Evolutionary conservation across 2,888 invertebrate genomes (phyloP), one percentile per base, ranked within the genome.

Genomic region (Notodonta dromedarius): DNA sequence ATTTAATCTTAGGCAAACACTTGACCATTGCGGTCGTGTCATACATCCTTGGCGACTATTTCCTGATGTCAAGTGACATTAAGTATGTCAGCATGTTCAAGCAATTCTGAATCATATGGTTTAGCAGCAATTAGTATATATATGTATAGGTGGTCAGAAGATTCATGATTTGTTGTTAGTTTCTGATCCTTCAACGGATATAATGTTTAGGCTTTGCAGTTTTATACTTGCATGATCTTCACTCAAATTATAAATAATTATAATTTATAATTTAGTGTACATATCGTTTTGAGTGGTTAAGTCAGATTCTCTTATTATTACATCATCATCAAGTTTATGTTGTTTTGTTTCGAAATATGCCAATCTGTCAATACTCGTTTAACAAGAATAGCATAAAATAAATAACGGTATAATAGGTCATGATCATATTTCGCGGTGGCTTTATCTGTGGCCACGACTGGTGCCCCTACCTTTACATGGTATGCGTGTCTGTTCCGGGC

Each of bases 401-500:
- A 50, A 50, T 50, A 50, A 50, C 16, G 16, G 12, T 16, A 14
- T 50, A 50, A 50, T 50, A 50, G 50, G 50, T 50, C 50, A 50
- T 16, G 50, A 16, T 16, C 50, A 50, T 16, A 16, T 50, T 50
- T 50, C 50, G 50, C 50, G 50, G 50, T 50, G 11, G 8, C 9
- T 50, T 50, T 50, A 50, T 50, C 16, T 50, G 50, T 16, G 50
- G 53, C 24, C 7, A 56, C 60, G 60, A 79, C 77, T 65, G 74
- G 74, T 70, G 77, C 76, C 73, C 69, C 73, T 74, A 77, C 74
- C 74, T 74, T 82, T 77, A 70, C 65, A 70, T 70, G 84, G 85
- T 75, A 88, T 85, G 82, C 73, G 54, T 62, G 72, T 71, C 68
- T 81, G 82, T 86, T 86, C 88, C 87, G 86, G 82, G 65, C 75